Evolutionary conservation across 2,797 vertebrate species (phyloP).

Genomic region (Crypturellus tataupa): DNA sequence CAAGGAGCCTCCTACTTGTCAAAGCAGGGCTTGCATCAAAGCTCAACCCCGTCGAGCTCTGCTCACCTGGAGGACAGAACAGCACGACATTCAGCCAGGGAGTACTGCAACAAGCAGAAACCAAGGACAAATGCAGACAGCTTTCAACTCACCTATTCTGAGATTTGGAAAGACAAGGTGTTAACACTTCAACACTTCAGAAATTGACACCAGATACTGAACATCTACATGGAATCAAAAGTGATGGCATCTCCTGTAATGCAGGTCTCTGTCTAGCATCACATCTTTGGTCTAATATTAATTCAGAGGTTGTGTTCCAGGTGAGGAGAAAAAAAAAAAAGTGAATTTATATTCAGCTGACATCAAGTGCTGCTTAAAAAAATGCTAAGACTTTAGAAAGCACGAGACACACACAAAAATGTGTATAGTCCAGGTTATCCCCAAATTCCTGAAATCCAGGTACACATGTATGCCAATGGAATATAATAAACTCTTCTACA

Average conservation of each 20-base stretch:
- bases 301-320: neutral
- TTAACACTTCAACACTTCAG: neutral
- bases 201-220: neutral
- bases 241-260: neutral
- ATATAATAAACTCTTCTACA: neutral
- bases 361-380: neutral
- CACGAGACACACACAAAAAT: neutral
- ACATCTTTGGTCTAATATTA: neutral
- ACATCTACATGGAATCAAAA: neutral
- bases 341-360: neutral
- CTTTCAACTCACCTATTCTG: neutral
- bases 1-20: neutral
- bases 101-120: neutral
- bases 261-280: neutral
- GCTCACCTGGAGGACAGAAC: neutral
- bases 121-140: neutral
- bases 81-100: neutral
- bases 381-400: rapidly evolving
- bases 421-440: neutral
- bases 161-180: neutral
- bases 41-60: neutral
- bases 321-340: neutral
- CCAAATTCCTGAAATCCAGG: neutral
- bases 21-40: neutral
- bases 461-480: neutral